Evolutionary conservation across 2,797 vertebrate species (phyloP).

Genomic region (Pipistrellus kuhlii): DNA sequence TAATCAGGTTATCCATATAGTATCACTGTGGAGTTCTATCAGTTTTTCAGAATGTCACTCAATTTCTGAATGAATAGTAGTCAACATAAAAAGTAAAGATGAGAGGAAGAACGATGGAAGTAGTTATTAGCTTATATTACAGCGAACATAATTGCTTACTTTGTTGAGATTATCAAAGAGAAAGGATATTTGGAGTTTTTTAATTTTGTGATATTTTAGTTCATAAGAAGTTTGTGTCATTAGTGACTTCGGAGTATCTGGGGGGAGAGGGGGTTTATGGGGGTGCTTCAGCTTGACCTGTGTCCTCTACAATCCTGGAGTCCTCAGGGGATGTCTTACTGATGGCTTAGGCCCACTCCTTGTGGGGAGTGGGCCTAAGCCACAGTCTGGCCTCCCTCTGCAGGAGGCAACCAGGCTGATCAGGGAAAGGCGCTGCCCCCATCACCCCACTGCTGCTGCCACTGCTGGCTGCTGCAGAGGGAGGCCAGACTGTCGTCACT

Average conservation of each 20-base stretch:
- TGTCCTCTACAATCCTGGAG: too few relatives aligned
- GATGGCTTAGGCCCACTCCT: too few relatives aligned
- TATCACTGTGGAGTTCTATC: not conserved
- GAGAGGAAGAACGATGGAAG: not conserved
- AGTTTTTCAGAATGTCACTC: conserved; percentile 41
- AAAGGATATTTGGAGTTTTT: conserved; percentile 13
- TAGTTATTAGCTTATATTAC: not conserved
- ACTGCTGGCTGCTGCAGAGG: too few relatives aligned
- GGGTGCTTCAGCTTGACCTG: too few relatives aligned
- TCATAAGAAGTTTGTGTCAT: not conserved
- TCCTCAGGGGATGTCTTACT: too few relatives aligned
- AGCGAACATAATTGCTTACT: not conserved
- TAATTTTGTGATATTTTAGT: not conserved
- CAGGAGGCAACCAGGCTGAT: too few relatives aligned
- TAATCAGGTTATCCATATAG: not conserved
- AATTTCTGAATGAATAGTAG: conserved; percentile 29
- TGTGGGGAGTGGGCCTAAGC: too few relatives aligned
- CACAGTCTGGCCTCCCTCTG: too few relatives aligned
- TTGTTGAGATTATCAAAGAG: conserved; percentile 19
- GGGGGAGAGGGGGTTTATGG: too few relatives aligned
- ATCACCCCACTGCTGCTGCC: too few relatives aligned
- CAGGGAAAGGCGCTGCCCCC: too few relatives aligned
- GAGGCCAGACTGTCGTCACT: too few relatives aligned
- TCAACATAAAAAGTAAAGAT: conserved; percentile 22
- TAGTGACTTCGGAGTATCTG: not conserved